A percentile compares a stretch with the other conserved stretches of the same genome.
Conservation (phyloP, 2,113 vertebrate species). For the Mormyrus iriodes region DNA sequence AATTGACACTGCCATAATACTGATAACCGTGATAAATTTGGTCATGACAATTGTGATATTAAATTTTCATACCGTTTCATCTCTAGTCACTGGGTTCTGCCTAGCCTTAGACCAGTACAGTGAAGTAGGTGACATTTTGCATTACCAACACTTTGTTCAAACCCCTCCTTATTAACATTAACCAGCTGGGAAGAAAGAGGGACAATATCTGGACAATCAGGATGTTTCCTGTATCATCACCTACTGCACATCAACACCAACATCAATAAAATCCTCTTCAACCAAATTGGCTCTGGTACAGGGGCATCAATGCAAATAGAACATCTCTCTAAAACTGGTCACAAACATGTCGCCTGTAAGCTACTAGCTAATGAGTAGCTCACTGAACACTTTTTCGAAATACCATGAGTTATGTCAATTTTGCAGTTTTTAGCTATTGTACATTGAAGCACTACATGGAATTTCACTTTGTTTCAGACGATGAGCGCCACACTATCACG, state of each 20-base stretch:
- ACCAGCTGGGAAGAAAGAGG: neutral
- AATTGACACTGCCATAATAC: no score
- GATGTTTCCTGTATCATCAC: neutral
- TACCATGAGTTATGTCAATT: neutral
- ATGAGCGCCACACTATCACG: neutral
- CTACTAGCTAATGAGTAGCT: neutral
- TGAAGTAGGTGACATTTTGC: neutral
- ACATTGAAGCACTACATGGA: neutral
- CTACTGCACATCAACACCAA: neutral
- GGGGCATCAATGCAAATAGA: neutral
- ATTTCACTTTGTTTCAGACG: neutral
- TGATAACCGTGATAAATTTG: no score
- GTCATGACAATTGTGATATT: no score
- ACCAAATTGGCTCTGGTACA: neutral
- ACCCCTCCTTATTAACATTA: neutral
- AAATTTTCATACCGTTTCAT: no score
- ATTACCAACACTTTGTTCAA: neutral
- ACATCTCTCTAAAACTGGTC: neutral
- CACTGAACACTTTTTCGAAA: neutral
- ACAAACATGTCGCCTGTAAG: neutral
- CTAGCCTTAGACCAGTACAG: neutral
- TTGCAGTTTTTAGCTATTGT: neutral
- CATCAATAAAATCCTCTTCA: neutral
- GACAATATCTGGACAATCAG: neutral
- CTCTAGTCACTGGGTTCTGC: neutral